Conservation (phyloP, 2,113 vertebrate genomes). For the Peucedramus taeniatus region DNA sequence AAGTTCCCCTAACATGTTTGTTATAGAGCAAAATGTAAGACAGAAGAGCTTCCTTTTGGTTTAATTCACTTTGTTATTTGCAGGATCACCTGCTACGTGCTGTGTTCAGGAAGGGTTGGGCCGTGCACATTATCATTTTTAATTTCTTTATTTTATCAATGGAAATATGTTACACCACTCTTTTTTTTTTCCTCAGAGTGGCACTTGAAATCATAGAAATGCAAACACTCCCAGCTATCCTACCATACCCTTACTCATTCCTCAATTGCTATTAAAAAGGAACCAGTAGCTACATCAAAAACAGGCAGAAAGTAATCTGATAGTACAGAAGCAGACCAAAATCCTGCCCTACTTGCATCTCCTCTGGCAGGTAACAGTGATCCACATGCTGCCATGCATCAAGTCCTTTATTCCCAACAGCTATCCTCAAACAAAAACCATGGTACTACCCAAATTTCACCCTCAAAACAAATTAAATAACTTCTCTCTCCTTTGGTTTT, state of each 20-base stretch:
- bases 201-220: background rate
- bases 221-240: background rate
- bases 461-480: background rate
- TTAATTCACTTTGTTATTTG: background rate
- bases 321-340: background rate
- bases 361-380: background rate
- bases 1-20: accelerated
- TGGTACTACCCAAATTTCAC: background rate
- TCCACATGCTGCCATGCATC: background rate
- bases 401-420: background rate
- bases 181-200: background rate
- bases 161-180: background rate
- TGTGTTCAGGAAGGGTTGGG: background rate
- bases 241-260: background rate
- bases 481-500: background rate
- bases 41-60: background rate
- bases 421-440: background rate
- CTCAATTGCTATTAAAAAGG: background rate
- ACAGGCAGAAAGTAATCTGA: background rate
- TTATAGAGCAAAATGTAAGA: background rate
- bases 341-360: background rate
- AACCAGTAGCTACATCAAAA: background rate
- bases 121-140: accelerated
- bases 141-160: background rate
- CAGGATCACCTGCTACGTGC: background rate